Base-by-base conservation (phyloP, 1,140 invertebrate species). In the Orius insidiosus region DNA sequence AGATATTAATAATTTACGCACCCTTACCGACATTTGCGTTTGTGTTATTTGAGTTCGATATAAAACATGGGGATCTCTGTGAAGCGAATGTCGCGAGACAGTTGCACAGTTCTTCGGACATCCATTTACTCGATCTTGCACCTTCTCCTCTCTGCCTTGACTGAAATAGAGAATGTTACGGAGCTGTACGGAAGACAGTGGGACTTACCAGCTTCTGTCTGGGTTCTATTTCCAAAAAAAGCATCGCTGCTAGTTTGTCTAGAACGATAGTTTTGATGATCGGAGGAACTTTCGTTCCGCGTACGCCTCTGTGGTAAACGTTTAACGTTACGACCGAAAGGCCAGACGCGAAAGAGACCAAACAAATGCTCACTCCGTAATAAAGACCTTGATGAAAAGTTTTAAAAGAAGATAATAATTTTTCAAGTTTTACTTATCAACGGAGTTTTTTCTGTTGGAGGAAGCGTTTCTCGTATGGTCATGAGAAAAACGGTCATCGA, bases 401-500 rank as follows among this genome's bases (percentile, higher is more conserved):
- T 13, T 10, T 49, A 47, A 46, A 31, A 39, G 13, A 13, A 40
- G 5, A 4, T 6, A 40, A 36, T 36, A 36, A 36, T 4, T 36
- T 3, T 36, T 36, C 3, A 36, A n/a, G 5, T n/a, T 5, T 75
- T 69, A 89, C 86, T 88, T 54, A 93, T 89, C 13, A 93, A 67
- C 3, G 87, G 87, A 1, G 82, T 87, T 61, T 92, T 88, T 55
- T 89, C 85, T 1, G 86, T 90, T 0, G 87, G 86, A n/a, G 87
- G 87, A 55, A 92, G 68, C 37, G 78, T 85, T 60, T 93, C 86
- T 42, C 85, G 66, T 13, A 93, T 89, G 10, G 88, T 83, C 86
- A 93, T 92, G 2, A 93, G 67, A 60, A 92, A 92, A 7, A 93
- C 87, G 0, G 87, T 90, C 80, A 92, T 90, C 3, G 85, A 89